Evolutionary conservation across 2,113 vertebrate species (phyloP), one percentile per base, ranked within the genome.

Genomic region (Grallaria varia): DNA sequence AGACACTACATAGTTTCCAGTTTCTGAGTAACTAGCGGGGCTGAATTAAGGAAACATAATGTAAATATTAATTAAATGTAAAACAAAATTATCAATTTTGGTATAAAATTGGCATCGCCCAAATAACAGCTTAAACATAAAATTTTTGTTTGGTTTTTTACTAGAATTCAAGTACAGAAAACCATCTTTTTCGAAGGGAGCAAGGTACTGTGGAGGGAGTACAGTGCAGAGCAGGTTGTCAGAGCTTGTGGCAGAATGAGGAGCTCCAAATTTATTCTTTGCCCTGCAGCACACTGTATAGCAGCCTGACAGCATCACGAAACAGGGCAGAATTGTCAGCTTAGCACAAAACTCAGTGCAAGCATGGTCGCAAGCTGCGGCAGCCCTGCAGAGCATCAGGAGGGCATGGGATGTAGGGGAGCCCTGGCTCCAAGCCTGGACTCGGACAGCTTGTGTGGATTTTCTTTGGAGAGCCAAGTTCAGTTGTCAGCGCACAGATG

Each of bases 351-450:
- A 10, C 16, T 15, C 1, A 0, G 39, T 55, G 33, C 55, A 9
- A 83, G 74, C 1, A 0, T 22, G 63, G 69, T 20, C 4, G 0
- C 1, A 24, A 39, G 20, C 25, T 30, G 39, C n/a, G 19, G 71
- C 73, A 78, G 55, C 21, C 9, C 35, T 23, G 80, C 47, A 45
- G 69, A 37, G 62, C 83, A 28, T 60, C 1, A 0, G 71, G 45
- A 74, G 37, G 30, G 15, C 4, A 4, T 0, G 4, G n/a, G 18
- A 5, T 30, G 45, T 50, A 20, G 63, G 15, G 16, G 1, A 33
- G 33, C 44, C 35, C 75, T 33, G 77, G 58, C 74, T 78, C 30
- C 9, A 10, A 3, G 2, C 49, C 59, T 0, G 0, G 18, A 31
- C 37, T 66, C 21, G 9, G 44, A 14, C 62, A 56, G 31, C 19